Evolutionary conservation across 1,140 invertebrate genomes (phyloP).

Genomic region (Marisa cornuarietis): DNA sequence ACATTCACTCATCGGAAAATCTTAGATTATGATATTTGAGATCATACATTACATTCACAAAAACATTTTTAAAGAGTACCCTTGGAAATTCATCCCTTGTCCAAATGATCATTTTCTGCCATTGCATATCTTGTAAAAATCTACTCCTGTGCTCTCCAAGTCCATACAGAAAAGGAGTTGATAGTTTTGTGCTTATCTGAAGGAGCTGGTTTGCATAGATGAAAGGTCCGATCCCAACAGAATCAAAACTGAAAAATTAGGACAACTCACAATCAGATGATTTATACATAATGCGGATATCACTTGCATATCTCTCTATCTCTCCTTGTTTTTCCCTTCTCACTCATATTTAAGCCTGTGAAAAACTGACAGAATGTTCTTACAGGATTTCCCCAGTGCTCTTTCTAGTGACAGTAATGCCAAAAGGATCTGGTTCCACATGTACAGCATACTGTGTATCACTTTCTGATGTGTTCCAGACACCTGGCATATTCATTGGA

Average conservation of each 20-base stretch:
- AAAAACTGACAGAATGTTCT: constrained; percentile 24
- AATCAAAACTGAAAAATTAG: constrained; percentile 39
- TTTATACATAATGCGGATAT: background rate
- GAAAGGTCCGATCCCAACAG: constrained; percentile 64
- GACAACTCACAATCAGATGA: background rate
- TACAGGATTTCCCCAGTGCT: constrained; percentile 52
- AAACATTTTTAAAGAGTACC: constrained; percentile 23
- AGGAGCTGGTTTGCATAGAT: constrained; percentile 65
- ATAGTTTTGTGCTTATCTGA: constrained; percentile 60
- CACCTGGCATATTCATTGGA: constrained; percentile 38
- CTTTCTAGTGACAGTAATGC: constrained; percentile 57
- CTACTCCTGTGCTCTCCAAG: constrained; percentile 64
- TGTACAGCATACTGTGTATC: constrained; percentile 43
- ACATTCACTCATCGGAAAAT: too few species aligned
- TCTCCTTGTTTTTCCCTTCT: too few species aligned
- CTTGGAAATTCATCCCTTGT: constrained; percentile 47
- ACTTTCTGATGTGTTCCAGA: constrained; percentile 4
- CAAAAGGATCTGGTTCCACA: constrained; percentile 49
- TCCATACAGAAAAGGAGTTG: constrained; percentile 60
- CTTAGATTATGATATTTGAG: too few species aligned
- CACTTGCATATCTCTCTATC: too few species aligned
- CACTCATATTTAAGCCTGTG: too few species aligned
- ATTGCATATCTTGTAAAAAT: constrained; percentile 38
- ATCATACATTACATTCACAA: too few species aligned
- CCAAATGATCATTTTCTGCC: constrained; percentile 53